These are phyloP conservation scores for Adrianichthys oophorus DNA, from an alignment of 2,797 vertebrate genomes.

Conservation along the genomic window DNA sequence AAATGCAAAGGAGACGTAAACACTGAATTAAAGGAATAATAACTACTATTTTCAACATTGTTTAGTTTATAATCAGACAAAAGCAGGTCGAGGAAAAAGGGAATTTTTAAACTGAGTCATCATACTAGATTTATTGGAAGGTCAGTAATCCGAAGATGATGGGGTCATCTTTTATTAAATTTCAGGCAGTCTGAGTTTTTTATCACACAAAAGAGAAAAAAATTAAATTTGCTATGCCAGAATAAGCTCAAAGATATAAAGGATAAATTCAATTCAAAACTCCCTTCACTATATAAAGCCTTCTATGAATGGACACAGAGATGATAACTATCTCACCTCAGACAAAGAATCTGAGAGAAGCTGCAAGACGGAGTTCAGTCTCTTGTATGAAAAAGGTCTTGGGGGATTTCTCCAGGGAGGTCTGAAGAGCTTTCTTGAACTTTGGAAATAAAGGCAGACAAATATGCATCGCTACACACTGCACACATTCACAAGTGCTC, in stretches of 20 bases:
- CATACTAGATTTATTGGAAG: slow-evolving; percentile 37
- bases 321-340: slow-evolving; percentile 40
- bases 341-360: slow-evolving; percentile 37
- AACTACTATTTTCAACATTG: slow-evolving; percentile 53
- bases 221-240: slow-evolving; percentile 24
- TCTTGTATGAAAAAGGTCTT: slow-evolving; percentile 34
- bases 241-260: slow-evolving; percentile 30
- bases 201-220: slow-evolving; percentile 24
- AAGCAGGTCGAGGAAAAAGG: slow-evolving; percentile 28
- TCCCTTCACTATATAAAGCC: slow-evolving; percentile 25
- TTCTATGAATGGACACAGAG: slow-evolving; percentile 28
- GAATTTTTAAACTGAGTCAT: slow-evolving; percentile 43
- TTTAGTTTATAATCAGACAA: slow-evolving; percentile 61
- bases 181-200: slow-evolving; percentile 20
- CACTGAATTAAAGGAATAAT: slow-evolving; percentile 45
- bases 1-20: slow-evolving; percentile 57
- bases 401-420: slow-evolving; percentile 22
- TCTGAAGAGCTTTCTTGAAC: slow-evolving; percentile 27
- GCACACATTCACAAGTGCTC: slow-evolving; percentile 30
- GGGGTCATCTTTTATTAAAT: slow-evolving; percentile 32
- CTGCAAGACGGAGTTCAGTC: slow-evolving; percentile 27
- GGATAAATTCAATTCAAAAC: slow-evolving; percentile 35
- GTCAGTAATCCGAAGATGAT: slow-evolving; percentile 33
- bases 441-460: slow-evolving; percentile 28
- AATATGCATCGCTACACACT: slow-evolving; percentile 32